Conservation (phyloP, 2,888 invertebrate species). For the Nephrotoma flavescens region DNA sequence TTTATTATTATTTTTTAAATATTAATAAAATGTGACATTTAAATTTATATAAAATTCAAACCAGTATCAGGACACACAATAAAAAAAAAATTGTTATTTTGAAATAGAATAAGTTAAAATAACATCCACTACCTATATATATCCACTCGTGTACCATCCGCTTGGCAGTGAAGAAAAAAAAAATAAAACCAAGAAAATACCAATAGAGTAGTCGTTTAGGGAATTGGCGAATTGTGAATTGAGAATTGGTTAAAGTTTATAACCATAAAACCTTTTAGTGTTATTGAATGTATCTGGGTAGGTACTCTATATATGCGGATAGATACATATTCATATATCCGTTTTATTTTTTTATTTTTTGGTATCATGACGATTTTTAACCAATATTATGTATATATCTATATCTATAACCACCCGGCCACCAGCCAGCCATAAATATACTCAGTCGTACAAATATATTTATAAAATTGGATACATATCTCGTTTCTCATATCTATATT, state of each 20-base stretch:
- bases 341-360: background rate
- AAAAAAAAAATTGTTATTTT: background rate
- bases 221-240: background rate
- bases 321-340: background rate
- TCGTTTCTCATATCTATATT: background rate
- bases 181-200: background rate
- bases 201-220: background rate
- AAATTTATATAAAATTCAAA: background rate
- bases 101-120: background rate
- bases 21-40: background rate
- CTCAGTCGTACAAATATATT: background rate
- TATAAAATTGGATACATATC: background rate
- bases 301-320: background rate
- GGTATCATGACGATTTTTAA: background rate
- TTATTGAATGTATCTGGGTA: constrained; percentile 1
- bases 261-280: constrained; percentile 5
- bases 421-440: background rate
- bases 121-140: background rate
- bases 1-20: background rate
- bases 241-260: background rate
- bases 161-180: background rate
- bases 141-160: background rate
- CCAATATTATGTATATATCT: background rate
- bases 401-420: background rate
- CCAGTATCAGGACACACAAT: background rate